phyloP scores from a whole-genome alignment of 2,113 vertebrate species.

The Cyrtonyx montezumae region DNA sequence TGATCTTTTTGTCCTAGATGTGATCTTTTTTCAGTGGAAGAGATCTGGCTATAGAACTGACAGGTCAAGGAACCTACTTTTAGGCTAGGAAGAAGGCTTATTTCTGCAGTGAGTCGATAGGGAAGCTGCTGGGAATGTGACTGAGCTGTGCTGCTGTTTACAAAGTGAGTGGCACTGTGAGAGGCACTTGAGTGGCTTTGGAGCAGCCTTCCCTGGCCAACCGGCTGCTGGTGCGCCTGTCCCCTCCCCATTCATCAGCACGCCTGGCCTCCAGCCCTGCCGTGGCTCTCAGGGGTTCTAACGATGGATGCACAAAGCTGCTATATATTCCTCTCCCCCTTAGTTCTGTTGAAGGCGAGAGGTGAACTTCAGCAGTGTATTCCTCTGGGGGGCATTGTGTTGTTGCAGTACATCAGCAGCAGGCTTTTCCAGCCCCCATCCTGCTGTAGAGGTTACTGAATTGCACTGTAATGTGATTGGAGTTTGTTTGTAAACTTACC shows the following conservation, averaged over 20 bases:
- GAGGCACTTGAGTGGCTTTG: not conserved
- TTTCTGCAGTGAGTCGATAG: not conserved
- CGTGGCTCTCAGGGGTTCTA: fast-evolving
- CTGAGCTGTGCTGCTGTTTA: not conserved
- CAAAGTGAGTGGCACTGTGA: fast-evolving
- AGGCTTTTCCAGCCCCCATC: not conserved
- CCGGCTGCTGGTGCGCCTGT: not conserved
- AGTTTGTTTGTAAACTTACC: slow-evolving; percentile 6
- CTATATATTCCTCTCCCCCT: not conserved
- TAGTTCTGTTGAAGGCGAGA: not conserved
- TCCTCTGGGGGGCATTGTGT: not conserved
- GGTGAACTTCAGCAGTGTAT: not conserved
- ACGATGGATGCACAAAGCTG: not conserved
- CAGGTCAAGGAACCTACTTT: not conserved
- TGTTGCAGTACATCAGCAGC: not conserved
- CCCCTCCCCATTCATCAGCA: not conserved
- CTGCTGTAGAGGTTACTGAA: not conserved
- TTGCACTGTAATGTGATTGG: not conserved
- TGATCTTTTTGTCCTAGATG: not conserved
- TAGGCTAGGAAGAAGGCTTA: fast-evolving
- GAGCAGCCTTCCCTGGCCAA: not conserved
- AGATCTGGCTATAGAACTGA: not conserved
- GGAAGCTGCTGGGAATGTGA: not conserved
- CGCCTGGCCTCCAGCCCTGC: not conserved
- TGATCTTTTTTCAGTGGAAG: not conserved